Percentiles rank a stretch among this genome's conserved stretches.
Evolutionary conservation across 2,797 vertebrate genomes (phyloP).

Genomic region (Pagetopsis macropterus): DNA sequence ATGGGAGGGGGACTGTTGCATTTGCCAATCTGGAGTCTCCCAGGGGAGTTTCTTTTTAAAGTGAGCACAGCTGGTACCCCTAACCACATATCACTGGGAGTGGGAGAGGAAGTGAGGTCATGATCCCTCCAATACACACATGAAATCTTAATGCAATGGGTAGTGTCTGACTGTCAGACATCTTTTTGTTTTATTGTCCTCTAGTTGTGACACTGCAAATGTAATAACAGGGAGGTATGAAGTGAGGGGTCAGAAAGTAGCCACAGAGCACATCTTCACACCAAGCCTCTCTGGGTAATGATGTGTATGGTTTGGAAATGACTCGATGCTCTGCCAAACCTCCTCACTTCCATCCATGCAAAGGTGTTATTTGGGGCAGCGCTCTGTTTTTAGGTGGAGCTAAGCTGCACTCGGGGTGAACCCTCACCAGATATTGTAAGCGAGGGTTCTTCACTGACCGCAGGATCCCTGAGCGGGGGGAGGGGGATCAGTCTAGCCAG

Average conservation of each 20-base stretch:
- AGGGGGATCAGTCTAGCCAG: conserved; percentile 53
- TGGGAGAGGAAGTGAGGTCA: conserved; percentile 76
- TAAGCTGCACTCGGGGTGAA: conserved; percentile 66
- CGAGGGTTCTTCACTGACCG: conserved; percentile 53
- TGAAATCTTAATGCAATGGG: conserved; percentile 35
- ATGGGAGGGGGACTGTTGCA: conserved; percentile 70
- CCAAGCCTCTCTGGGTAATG: conserved; percentile 44
- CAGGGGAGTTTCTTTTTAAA: conserved; percentile 72
- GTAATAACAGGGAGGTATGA: conserved; percentile 52
- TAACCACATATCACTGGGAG: conserved; percentile 68
- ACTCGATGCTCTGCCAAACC: conserved; percentile 45
- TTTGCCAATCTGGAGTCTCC: conserved; percentile 64
- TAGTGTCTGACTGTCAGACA: conserved; percentile 30
- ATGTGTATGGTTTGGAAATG: conserved; percentile 51
- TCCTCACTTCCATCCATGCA: conserved; percentile 23
- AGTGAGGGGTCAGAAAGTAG: conserved; percentile 28
- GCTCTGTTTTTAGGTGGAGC: conserved; percentile 52
- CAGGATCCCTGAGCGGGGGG: conserved; percentile 56
- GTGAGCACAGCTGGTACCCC: conserved; percentile 79
- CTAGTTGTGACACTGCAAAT: conserved; percentile 35
- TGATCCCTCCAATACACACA: conserved; percentile 27
- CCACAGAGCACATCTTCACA: conserved; percentile 45
- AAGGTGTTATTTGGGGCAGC: conserved; percentile 53
- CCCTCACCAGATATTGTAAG: conserved; percentile 52
- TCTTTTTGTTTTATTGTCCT: conserved; percentile 31